Conservation (phyloP, 2,888 invertebrate species). For the Cryptosula pallasiana region DNA sequence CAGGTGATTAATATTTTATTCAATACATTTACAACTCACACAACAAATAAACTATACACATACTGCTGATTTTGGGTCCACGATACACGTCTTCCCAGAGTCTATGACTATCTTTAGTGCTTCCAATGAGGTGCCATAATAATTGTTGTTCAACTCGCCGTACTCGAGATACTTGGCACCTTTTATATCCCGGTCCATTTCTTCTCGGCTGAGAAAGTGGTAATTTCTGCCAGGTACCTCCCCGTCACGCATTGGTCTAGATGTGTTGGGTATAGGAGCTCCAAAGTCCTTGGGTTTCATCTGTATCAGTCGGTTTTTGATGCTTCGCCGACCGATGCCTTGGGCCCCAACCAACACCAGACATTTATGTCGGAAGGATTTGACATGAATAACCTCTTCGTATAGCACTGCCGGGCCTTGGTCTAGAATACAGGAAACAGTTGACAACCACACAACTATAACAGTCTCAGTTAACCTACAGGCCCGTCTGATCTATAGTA, state of each 20-base stretch:
- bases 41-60: too few species aligned
- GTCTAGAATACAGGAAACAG: background rate
- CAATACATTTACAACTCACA: too few species aligned
- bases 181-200: conserved; percentile 83
- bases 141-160: conserved; percentile 28
- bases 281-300: conserved; percentile 48
- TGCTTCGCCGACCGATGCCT: conserved; percentile 49
- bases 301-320: conserved; percentile 48
- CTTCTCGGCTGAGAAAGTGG: conserved; percentile 66
- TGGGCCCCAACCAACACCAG: conserved; percentile 52
- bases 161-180: conserved; percentile 70
- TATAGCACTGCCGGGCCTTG: conserved; percentile 61
- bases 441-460: too few species aligned
- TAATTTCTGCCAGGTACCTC: conserved; percentile 26
- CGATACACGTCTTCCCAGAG: conserved; percentile 83
- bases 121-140: conserved; percentile 28
- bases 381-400: conserved; percentile 94
- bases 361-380: conserved; percentile 89
- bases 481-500: too few species aligned
- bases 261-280: conserved; percentile 41
- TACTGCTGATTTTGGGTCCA: conserved; percentile 85
- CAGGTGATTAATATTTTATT: too few species aligned
- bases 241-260: conserved; percentile 26
- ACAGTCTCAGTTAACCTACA: too few species aligned
- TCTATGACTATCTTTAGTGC: conserved; percentile 69